A percentile compares a stretch with the other conserved stretches of the same genome.
These are phyloP conservation scores for Mobula birostris DNA, from an alignment of 2,113 vertebrate species.

Conservation along the genomic window DNA sequence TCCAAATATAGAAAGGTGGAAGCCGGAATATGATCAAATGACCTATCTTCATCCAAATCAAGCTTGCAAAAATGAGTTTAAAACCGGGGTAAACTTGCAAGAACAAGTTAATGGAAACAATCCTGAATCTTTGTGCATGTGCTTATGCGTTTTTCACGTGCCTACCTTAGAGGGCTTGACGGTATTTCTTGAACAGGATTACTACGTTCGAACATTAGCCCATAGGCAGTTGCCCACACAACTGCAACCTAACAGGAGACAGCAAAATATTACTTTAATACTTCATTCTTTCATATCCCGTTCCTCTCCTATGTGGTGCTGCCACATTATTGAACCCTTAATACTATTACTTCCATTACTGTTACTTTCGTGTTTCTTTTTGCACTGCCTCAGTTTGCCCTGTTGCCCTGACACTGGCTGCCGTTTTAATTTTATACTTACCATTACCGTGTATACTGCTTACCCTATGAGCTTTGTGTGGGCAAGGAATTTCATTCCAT, in stretches of 20 bases:
- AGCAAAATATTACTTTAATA: not conserved
- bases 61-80: not conserved
- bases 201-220: slow-evolving; percentile 83
- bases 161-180: slow-evolving; percentile 68
- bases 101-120: not conserved
- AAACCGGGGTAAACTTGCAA: not conserved
- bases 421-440: too few species aligned
- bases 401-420: too few species aligned
- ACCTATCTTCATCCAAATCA: not conserved
- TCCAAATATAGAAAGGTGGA: not conserved
- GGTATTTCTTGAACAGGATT: slow-evolving; percentile 69
- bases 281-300: too few species aligned
- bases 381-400: too few species aligned
- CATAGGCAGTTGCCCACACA: slow-evolving; percentile 88
- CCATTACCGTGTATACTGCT: too few species aligned
- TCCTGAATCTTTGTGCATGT: not conserved
- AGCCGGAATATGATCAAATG: not conserved
- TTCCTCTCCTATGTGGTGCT: too few species aligned
- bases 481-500: too few species aligned
- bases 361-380: too few species aligned
- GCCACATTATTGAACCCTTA: too few species aligned
- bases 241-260: slow-evolving; percentile 68
- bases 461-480: too few species aligned
- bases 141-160: not conserved
- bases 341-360: too few species aligned